Base-by-base conservation (phyloP, 2,113 vertebrate genomes). In the Labeo rohita region DNA sequence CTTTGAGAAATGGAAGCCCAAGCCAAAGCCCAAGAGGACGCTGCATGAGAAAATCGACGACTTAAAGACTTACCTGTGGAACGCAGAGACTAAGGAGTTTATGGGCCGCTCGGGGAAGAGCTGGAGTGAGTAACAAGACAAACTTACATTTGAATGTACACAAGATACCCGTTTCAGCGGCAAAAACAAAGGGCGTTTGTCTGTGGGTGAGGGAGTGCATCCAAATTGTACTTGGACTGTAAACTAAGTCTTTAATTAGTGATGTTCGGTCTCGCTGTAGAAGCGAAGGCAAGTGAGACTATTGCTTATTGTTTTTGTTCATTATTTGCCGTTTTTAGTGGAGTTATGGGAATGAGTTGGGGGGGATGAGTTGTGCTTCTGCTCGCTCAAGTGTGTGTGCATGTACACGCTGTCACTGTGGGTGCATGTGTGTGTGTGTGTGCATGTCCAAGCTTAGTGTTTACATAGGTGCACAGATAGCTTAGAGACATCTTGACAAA, bases 51-150 rank as follows among this genome's bases (percentile, higher is more conserved):
- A 96, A 89, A 95, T 96, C 85, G 94, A 91, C 13, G 94, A 95
- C 87, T 15, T 98, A 80, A 98, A 96, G 91, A 95, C 90, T 50
- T 98, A 97, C 94, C 90, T 98, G 83, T 98, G 97, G 98, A 98
- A 99, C 91, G 96, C 96, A 0, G 97, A 98, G 92, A 97, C 97
- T 90, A 96, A 94, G 85, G 96, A 97, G 86, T 98, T 97, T 94
- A 94, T 99, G 95, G 98, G 97, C 87, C 96, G 96, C 93, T 95
- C 97, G 15, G 96, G 95, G 89, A 97, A 97, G 94, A 99, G 97
- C 93, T 98, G 97, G 97, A 96, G 97, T 99, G 96, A 96, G 98
- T 97, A 91, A 86, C 87, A 0, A 49, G 23, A 84, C 86, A 0
- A 61, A 12, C 66, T 47, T 76, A 61, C 18, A 49, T 83, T 10